Percentiles rank a stretch among this genome's conserved stretches.
Conservation (phyloP, 1,140 invertebrate species). For the Branchinecta lynchi region DNA sequence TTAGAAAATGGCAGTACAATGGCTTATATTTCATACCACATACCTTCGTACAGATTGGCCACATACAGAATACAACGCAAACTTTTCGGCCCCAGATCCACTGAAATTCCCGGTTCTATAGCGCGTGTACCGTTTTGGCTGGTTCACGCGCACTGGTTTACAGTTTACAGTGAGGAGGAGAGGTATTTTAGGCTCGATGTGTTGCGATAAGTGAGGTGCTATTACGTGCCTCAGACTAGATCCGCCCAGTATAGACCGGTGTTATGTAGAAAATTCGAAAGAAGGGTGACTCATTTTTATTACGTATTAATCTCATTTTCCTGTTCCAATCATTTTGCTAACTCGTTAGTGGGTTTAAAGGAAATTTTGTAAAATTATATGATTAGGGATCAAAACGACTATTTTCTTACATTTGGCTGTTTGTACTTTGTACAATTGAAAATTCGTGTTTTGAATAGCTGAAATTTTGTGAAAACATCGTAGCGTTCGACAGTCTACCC, state of each 20-base stretch:
- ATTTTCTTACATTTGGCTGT: constrained; percentile 10
- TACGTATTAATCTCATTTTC: background rate
- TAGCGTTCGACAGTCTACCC: constrained; percentile 3
- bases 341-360: background rate
- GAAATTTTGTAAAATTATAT: background rate
- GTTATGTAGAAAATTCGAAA: background rate
- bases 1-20: background rate
- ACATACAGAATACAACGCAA: background rate
- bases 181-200: background rate
- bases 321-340: background rate
- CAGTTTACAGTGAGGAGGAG: background rate
- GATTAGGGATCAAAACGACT: background rate
- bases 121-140: background rate
- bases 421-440: constrained; percentile 8
- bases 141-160: background rate
- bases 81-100: background rate
- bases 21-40: background rate
- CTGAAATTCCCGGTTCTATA: constrained; percentile 9
- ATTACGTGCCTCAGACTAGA: constrained; percentile 5
- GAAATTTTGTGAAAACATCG: background rate
- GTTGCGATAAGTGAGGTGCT: background rate
- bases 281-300: constrained; percentile 3
- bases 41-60: background rate
- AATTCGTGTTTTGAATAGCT: constrained; percentile 3
- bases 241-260: constrained; percentile 11